Evolutionary conservation across 2,113 vertebrate species (phyloP).

Genomic region (Chrysochloris asiatica): DNA sequence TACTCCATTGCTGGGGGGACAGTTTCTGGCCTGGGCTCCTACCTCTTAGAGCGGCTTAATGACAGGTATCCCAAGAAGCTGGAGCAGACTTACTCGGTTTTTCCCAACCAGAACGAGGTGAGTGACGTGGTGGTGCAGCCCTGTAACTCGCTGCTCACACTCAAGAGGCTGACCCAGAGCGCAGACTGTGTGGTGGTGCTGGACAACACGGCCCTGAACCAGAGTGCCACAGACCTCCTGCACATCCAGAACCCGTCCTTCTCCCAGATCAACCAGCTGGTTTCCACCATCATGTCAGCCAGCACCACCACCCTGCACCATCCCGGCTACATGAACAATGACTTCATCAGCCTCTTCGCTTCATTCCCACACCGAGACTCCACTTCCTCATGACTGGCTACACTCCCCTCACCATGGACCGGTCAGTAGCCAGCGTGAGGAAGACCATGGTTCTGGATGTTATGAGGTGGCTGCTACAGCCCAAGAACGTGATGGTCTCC

Average conservation of each 20-base stretch:
- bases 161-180: constrained; percentile 98
- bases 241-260: no score
- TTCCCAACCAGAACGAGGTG: constrained; percentile 99
- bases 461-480: constrained; percentile 95
- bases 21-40: no score
- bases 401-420: constrained; percentile 95
- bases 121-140: constrained; percentile 98
- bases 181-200: constrained; percentile 94
- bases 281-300: no score
- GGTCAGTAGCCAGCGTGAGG: constrained; percentile 96
- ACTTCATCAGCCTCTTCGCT: constrained; percentile 79
- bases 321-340: no score
- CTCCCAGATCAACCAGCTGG: no score
- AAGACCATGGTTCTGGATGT: constrained; percentile 98
- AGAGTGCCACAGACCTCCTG: no score
- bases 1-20: no score
- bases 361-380: constrained; percentile 96
- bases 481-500: constrained; percentile 99
- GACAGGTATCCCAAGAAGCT: constrained; percentile 96
- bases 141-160: constrained; percentile 96
- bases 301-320: no score
- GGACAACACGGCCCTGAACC: no score
- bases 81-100: constrained; percentile 98
- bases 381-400: constrained; percentile 90
- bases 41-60: no score